A percentile compares a stretch with the other conserved stretches of the same genome.
phyloP scores from a whole-genome alignment of 2,888 invertebrate genomes.

The Drosophila lutescens region DNA sequence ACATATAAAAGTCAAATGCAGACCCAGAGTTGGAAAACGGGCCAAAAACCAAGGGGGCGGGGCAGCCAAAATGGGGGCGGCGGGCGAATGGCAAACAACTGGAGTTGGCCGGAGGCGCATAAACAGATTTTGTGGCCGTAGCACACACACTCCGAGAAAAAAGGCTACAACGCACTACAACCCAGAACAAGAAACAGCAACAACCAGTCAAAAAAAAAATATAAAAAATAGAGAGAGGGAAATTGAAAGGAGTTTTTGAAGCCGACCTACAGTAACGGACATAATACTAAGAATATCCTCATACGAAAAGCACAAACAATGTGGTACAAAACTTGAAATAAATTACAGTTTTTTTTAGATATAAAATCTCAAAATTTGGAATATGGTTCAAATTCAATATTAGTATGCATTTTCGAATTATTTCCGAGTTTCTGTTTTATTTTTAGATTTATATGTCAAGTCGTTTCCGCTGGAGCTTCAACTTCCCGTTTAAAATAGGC shows the following conservation, averaged over 20 bases:
- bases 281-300: not conserved
- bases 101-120: slow-evolving; percentile 45
- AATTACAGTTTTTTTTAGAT: not conserved
- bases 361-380: too few species aligned
- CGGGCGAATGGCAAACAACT: not conserved
- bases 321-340: too few species aligned
- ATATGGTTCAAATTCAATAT: too few species aligned
- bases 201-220: not conserved
- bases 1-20: slow-evolving; percentile 78
- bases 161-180: slow-evolving; percentile 19
- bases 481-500: too few species aligned
- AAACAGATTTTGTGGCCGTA: slow-evolving; percentile 69
- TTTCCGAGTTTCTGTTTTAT: not conserved
- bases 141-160: slow-evolving; percentile 33
- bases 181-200: slow-evolving; percentile 21
- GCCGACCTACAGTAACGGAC: not conserved
- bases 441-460: too few species aligned
- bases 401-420: not conserved
- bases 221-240: not conserved
- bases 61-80: not conserved
- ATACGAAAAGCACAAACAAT: too few species aligned
- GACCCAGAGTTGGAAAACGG: slow-evolving; percentile 29
- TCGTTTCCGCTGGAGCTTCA: too few species aligned
- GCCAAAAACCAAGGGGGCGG: not conserved
- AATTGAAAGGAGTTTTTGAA: slow-evolving; percentile 33